phyloP scores from a whole-genome alignment of 2,888 invertebrate species.

The Cacoxenus indagator region DNA sequence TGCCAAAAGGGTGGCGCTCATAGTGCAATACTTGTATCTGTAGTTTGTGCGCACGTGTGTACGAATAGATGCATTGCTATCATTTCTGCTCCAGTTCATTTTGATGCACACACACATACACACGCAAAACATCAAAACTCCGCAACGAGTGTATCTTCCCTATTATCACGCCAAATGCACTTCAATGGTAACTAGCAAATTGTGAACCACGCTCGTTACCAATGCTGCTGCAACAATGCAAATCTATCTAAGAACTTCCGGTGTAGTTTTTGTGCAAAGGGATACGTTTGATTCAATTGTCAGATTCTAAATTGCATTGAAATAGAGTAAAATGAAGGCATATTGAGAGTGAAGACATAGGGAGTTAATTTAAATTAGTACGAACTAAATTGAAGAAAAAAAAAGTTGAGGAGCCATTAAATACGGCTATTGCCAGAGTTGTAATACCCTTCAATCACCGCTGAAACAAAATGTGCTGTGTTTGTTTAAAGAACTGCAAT shows the following conservation, averaged over 20 bases:
- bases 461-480: no score
- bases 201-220: no score
- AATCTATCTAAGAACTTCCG: constrained; percentile 54
- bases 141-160: no score
- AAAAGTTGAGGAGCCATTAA: no score
- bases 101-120: no score
- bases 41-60: neutral
- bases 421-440: no score
- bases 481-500: no score
- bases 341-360: neutral
- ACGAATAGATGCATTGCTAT: neutral
- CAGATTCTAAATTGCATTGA: constrained; percentile 41
- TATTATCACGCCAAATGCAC: no score
- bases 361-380: neutral
- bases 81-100: constrained; percentile 37
- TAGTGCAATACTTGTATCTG: neutral
- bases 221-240: no score
- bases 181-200: no score
- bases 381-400: neutral
- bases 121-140: no score
- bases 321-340: neutral
- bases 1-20: neutral
- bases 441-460: no score
- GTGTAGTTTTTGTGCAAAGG: constrained; percentile 39
- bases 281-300: constrained; percentile 22